These are phyloP conservation scores for Neoniphon sammara DNA, from an alignment of 2,797 vertebrate genomes.

Conservation along the genomic window DNA sequence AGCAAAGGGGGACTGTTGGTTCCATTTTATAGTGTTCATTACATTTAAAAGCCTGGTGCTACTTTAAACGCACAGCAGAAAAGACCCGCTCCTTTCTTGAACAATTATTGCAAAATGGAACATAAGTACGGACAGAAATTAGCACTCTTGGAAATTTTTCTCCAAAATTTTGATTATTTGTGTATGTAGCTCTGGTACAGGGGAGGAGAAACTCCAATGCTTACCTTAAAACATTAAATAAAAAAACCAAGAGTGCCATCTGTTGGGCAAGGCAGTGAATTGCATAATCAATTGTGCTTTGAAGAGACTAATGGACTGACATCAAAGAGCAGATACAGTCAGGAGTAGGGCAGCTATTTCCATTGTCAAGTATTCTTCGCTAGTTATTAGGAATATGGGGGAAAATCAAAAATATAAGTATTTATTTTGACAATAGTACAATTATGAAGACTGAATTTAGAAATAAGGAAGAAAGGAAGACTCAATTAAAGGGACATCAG, in stretches of 20 bases:
- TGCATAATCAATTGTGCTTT: conserved; percentile 78
- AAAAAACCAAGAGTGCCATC: conserved; percentile 71
- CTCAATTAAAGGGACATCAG: conserved; percentile 31
- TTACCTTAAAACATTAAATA: conserved; percentile 23
- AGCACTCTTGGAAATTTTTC: conserved; percentile 16
- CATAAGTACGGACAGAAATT: conserved; percentile 46
- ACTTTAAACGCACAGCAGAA: conserved; percentile 51
- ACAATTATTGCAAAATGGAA: conserved; percentile 23
- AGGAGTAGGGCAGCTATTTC: conserved; percentile 17
- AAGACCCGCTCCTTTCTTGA: conserved; percentile 28
- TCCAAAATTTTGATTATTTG: conserved; percentile 41
- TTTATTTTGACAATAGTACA: conserved; percentile 34
- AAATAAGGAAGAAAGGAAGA: conserved; percentile 33
- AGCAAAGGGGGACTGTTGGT: conserved; percentile 1
- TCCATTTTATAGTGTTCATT: conserved; percentile 32
- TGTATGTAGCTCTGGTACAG: conserved; percentile 32
- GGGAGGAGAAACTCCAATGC: conserved; percentile 15
- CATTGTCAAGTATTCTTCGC: conserved; percentile 19
- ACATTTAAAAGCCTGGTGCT: conserved; percentile 32
- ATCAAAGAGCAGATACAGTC: conserved; percentile 23
- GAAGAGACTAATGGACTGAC: conserved; percentile 16
- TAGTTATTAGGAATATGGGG: conserved; percentile 27
- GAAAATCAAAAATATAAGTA: conserved; percentile 23
- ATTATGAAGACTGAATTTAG: conserved; percentile 36
- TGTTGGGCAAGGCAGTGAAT: conserved; percentile 74